Conservation (phyloP, 2,797 vertebrate genomes). For the Gymnoscopelus microlampas region DNA sequence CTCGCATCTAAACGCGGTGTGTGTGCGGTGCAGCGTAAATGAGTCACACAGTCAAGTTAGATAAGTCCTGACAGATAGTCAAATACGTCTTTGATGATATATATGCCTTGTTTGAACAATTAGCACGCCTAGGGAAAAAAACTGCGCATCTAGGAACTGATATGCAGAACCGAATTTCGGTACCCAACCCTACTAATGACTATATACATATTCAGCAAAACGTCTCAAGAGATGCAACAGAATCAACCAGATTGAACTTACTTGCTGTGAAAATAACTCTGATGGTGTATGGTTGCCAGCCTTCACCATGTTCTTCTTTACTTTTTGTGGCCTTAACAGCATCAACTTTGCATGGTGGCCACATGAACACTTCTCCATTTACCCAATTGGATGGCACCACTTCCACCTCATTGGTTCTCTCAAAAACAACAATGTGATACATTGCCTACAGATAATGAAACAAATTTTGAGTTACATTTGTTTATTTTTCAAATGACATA, state of each 20-base stretch:
- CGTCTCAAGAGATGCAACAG: too few relatives aligned
- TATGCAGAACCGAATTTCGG: too few relatives aligned
- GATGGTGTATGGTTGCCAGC: neutral
- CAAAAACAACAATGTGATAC: constrained; percentile 10
- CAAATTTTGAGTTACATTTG: neutral
- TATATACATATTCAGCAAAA: neutral
- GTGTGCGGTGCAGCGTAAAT: too few relatives aligned
- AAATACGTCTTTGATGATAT: too few relatives aligned
- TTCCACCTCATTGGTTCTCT: constrained; percentile 2
- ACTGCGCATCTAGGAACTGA: too few relatives aligned
- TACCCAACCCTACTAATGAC: too few relatives aligned
- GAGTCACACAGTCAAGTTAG: too few relatives aligned
- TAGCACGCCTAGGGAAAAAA: too few relatives aligned
- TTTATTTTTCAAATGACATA: too few relatives aligned
- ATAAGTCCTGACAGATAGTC: too few relatives aligned
- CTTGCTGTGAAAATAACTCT: constrained; percentile 9
- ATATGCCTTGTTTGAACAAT: too few relatives aligned
- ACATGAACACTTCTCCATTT: neutral
- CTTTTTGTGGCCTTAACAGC: neutral
- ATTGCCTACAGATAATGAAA: constrained; percentile 3
- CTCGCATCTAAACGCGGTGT: too few relatives aligned
- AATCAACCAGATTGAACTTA: neutral
- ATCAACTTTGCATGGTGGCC: constrained; percentile 1
- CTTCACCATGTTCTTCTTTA: neutral
- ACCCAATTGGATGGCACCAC: neutral